Conservation (phyloP, 2,888 invertebrate genomes). For the Lordiphosa fenestrarum region DNA sequence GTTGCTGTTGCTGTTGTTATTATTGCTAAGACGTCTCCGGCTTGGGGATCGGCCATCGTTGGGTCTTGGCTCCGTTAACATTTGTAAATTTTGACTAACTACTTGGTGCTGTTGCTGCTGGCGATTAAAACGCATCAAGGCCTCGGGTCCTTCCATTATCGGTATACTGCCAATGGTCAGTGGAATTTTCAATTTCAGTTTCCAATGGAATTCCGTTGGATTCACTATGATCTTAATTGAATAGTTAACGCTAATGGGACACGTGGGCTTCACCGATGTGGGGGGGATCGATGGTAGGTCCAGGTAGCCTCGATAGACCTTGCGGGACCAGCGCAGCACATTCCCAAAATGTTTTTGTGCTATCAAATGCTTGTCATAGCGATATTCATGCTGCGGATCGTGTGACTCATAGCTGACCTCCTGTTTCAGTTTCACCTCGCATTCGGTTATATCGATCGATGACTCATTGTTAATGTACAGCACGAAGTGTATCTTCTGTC, state of each 20-base stretch:
- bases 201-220: constrained; percentile 84
- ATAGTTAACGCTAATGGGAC: constrained; percentile 88
- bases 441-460: constrained; percentile 84
- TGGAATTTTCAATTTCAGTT: constrained; percentile 84
- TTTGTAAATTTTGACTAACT: constrained; percentile 71
- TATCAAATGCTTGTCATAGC: constrained; percentile 78
- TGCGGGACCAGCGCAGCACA: constrained; percentile 83
- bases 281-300: constrained; percentile 88
- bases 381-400: constrained; percentile 79
- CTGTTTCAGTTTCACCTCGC: constrained; percentile 85
- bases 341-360: constrained; percentile 82
- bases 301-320: constrained; percentile 84
- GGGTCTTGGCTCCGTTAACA: constrained; percentile 51
- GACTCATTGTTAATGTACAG: constrained; percentile 89
- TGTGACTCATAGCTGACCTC: constrained; percentile 81
- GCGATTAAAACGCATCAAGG: constrained; percentile 57
- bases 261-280: constrained; percentile 87
- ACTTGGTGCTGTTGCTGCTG: constrained; percentile 67
- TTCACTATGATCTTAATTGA: constrained; percentile 84
- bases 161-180: constrained; percentile 84
- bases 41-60: constrained; percentile 36
- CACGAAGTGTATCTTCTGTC: constrained; percentile 86
- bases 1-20: constrained; percentile 32
- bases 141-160: constrained; percentile 82
- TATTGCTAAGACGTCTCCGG: constrained; percentile 33